Base-by-base conservation (phyloP, 2,797 vertebrate species). In the Falco columbarius region DNA sequence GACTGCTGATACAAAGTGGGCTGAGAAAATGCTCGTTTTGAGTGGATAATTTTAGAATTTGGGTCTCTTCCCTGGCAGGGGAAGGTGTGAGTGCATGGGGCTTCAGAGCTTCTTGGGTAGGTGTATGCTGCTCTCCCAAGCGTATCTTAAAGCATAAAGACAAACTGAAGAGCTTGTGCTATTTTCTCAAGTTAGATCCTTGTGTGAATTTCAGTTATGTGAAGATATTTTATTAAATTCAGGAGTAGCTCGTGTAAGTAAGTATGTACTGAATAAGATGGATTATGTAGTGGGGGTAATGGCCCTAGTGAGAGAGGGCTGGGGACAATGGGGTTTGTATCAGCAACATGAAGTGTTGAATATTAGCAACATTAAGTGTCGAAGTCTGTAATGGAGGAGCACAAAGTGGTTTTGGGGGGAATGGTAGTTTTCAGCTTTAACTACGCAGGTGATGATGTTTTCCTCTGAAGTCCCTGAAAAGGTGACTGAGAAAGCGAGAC, bases 31-130 rank as follows among this genome's bases (percentile, higher is more conserved):
- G 77, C 73, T 75, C 23, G 0, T 72, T 90, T 83, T 59, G 42
- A 42, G 70, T 2, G 47, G 71, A 13, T 90, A 84, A 94, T 93
- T 93, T 92, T 79, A 82, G 94, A 68, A 79, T 86, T 77, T 84
- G 90, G 66, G 92, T 71, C 89, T 77, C 36, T 68, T 51, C 87
- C 79, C 89, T 62, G 40, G 80, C 86, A 90, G 73, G 23, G 72
- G 86, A 72, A 72, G 51, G 55, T 67, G 80, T 1, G 19, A 80
- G 72, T 2, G 3, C 0, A 8, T 0, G 2, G 65, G 63, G 46
- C 22, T 30, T 86, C 36, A 12, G 63, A 81, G 81, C n/a, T 4
- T 1, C 47, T 26, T 11, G 6, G 38, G 79, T 61, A 17, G 80
- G 72, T 32, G 54, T 0, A 0, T 27, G 86, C 80, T 3, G 34